A percentile compares a stretch with the other conserved stretches of the same genome.
These are phyloP conservation scores for Meandrina meandrites DNA, from an alignment of 92 coral and sea anemone genomes.

Conservation along the genomic window DNA sequence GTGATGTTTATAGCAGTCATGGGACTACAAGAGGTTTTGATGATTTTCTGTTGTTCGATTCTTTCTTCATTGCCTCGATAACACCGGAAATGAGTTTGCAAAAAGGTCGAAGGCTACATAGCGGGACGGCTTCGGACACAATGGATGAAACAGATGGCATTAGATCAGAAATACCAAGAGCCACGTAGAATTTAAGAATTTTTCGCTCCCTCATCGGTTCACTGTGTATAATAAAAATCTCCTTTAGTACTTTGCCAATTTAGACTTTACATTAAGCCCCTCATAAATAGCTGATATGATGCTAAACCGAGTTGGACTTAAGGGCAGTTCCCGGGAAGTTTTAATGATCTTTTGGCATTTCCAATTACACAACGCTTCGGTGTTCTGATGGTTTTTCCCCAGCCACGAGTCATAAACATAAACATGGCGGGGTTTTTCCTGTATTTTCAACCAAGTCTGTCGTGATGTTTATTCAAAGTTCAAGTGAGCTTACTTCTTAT, in stretches of 20 bases:
- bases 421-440: conserved; percentile 18
- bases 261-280: neutral
- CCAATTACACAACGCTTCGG: conserved; percentile 27
- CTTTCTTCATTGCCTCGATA: neutral
- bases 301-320: neutral
- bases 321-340: conserved; percentile 36
- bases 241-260: neutral
- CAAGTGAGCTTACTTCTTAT: conserved; percentile 32
- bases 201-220: neutral
- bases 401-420: neutral
- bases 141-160: neutral
- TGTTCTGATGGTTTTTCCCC: neutral
- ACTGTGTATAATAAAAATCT: neutral
- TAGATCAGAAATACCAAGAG: neutral
- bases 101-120: neutral
- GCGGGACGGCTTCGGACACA: conserved; percentile 6
- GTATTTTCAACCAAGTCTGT: neutral
- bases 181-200: neutral
- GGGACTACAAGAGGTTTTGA: neutral
- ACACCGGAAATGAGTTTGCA: conserved; percentile 24
- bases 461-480: conserved; percentile 23
- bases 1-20: neutral
- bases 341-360: conserved; percentile 8
- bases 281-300: neutral
- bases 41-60: neutral